Evolutionary conservation across 2,888 invertebrate genomes (phyloP), one percentile per base, ranked within the genome.

Genomic region (Rutpela maculata): DNA sequence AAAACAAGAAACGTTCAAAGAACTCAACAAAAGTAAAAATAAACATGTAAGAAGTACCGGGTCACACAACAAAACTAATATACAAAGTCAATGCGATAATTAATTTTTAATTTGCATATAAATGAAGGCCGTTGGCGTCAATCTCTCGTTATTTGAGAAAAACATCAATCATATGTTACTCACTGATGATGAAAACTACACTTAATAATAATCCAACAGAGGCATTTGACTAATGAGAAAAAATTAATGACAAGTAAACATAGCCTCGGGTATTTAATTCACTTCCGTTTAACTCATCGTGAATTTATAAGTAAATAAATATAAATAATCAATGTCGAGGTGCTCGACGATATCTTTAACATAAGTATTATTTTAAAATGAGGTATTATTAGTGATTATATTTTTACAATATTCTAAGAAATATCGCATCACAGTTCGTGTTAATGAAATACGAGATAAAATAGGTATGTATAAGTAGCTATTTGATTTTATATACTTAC

Each of bases 161-260:
- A 57, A 35, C 35, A 57, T 69, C 35, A 59, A 57, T 59, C 57
- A 65, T 7, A 57, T 59, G 69, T 69, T 57, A 57, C 35, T 18
- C 31, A 18, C 35, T 17, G 35, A 35, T 69, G 57, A 69, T 69
- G 69, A 69, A 69, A 35, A 69, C 69, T 57, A 59, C 55, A 35
- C 50, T 57, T 68, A 9, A 19, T 17, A 38, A 65, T 65, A 62
- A n/a, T 31, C 22, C n/a, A 55, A 56, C 57, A 35, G 55, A 35
- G 17, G 69, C 17, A n/a, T 11, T 59, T 19, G 22, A 19, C 59
- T 68, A 59, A 31, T 15, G 57, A 35, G 35, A 26, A 15, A 57
- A 55, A 69, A 18, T 10, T 31, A 56, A n/a, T 26, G 56, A 68
- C 19, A 59, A 69, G 59, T 57, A 69, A 69, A n/a, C 7, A 50